Conservation (phyloP, 1,140 invertebrate genomes). For the Drosophila gunungcola region DNA sequence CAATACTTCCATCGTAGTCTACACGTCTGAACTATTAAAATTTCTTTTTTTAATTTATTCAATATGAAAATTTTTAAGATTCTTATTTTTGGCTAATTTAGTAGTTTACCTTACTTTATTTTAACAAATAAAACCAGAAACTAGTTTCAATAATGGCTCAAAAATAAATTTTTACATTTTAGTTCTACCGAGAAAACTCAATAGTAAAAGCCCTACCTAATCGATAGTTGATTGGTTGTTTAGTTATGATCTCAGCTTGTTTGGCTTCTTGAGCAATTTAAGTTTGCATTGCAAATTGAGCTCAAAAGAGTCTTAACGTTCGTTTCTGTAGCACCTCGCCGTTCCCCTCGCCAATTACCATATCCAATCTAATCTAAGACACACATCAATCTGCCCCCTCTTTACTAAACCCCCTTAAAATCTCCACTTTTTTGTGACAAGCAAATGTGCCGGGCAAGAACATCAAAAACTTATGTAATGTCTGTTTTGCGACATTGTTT, state of each 20-base stretch:
- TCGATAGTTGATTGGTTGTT: constrained; percentile 28
- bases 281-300: constrained; percentile 35
- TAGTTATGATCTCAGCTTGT: constrained; percentile 36
- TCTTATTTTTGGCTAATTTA: no score
- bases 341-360: constrained; percentile 29
- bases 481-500: constrained; percentile 14
- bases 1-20: no score
- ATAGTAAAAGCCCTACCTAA: constrained; percentile 7
- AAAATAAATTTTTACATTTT: neutral
- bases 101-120: no score
- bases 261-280: constrained; percentile 21
- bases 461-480: constrained; percentile 34
- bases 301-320: constrained; percentile 23
- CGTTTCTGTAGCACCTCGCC: neutral
- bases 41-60: no score
- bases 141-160: no score
- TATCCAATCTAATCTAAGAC: constrained; percentile 47
- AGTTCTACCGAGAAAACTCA: neutral
- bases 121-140: no score
- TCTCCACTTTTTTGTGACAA: constrained; percentile 16
- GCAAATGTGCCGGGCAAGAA: constrained; percentile 1
- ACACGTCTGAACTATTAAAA: no score
- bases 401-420: constrained; percentile 15
- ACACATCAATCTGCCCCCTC: constrained; percentile 36
- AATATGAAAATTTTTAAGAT: no score